A percentile compares a stretch with the other conserved stretches of the same genome.
phyloP scores from a whole-genome alignment of 2,113 vertebrate species.

The Anthoscopus minutus region DNA sequence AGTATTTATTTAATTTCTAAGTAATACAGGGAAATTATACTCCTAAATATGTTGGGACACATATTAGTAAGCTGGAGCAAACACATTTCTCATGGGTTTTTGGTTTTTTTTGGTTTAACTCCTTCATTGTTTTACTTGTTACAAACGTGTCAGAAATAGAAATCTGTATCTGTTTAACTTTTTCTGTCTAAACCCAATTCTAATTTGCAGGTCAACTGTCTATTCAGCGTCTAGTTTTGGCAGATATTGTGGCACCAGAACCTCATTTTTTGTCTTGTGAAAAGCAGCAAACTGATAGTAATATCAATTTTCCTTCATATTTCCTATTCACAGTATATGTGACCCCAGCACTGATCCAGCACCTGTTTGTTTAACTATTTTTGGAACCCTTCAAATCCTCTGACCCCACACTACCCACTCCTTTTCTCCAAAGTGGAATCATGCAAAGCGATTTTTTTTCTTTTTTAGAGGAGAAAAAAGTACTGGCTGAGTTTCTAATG shows the following conservation, averaged over 20 bases:
- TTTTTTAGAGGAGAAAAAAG: neutral
- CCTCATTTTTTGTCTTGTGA: constrained; percentile 59
- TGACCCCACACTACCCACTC: neutral
- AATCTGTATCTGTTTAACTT: neutral
- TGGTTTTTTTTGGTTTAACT: neutral
- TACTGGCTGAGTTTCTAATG: neutral
- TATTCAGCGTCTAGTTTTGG: constrained; percentile 43
- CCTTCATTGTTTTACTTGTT: neutral
- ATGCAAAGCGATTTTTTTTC: neutral
- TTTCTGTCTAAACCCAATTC: constrained; percentile 6
- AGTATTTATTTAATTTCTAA: neutral
- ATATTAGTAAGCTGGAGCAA: neutral
- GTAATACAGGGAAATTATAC: neutral
- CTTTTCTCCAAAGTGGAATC: neutral
- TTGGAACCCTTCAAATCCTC: neutral
- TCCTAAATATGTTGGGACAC: neutral
- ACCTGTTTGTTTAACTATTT: constrained; percentile 39
- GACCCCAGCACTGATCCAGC: neutral
- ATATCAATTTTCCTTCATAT: constrained; percentile 34
- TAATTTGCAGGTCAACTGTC: constrained; percentile 58
- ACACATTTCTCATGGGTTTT: neutral
- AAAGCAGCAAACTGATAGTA: constrained; percentile 57
- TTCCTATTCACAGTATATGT: constrained; percentile 5
- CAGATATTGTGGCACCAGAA: constrained; percentile 65
- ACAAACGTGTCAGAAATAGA: neutral